Evolutionary conservation across 2,113 vertebrate species (phyloP), one percentile per base, ranked within the genome.

Genomic region (Cynocephalus volans): DNA sequence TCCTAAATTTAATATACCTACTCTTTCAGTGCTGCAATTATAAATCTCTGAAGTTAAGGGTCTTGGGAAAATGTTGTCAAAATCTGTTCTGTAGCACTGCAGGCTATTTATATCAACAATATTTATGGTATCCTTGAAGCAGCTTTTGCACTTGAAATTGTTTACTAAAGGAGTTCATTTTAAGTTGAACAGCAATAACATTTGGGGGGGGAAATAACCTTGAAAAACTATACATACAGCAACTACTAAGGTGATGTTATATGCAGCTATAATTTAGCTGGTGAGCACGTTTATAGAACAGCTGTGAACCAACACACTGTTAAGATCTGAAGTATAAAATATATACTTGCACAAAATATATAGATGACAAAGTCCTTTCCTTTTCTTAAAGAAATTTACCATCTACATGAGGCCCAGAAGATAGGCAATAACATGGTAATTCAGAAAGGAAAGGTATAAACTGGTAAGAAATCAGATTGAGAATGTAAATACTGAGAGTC

Each of bases 151-250:
- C 50, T 93, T 95, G 48, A 41, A 24, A 64, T 23, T 95, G n/a
- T 93, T 91, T 86, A 45, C 56, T 62, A 33, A 93, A 93, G 23
- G 41, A 81, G 88, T 76, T 96, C 36, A 97, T 79, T 94, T 96
- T 94, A 85, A 72, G 50, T 62, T 64, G 70, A 94, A 82, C 14
- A 75, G 23, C 50, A 73, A 54, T 52, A 54, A 77, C 36, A 82
- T 65, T 64, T 83, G 48, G 1, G 31, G 31, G 72, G 79, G 36
- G 88, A 92, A 92, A 90, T 65, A 92, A 81, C 45, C 54, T 93
- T 91, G 76, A 79, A 89, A 86, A 89, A 65, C 50, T 80, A 65
- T 21, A 64, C 54, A 79, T 56, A 93, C 0, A 94, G 64, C 14
- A 93, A 88, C 62, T 84, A 45, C 93, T 83, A 88, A 58, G 15